Evolutionary conservation across 2,888 invertebrate genomes (phyloP), one percentile per base, ranked within the genome.

Genomic region (Drosophila trichaetosa): DNA sequence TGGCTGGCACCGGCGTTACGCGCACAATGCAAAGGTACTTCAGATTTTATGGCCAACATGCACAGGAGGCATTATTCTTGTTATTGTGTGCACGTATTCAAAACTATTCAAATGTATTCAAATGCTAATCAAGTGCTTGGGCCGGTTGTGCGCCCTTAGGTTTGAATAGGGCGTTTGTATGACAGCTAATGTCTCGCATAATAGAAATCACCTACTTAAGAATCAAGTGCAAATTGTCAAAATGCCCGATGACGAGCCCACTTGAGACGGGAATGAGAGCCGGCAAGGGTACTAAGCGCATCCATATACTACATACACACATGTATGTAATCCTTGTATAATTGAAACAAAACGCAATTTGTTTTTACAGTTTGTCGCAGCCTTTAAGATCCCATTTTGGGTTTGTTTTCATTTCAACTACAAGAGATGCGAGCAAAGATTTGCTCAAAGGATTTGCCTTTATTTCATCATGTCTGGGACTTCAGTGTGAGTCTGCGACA

Each of bases 121-220:
- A 68, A 84, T 89, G 82, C 72, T 85, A 85, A 85, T 85, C 85
- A 85, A 89, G 89, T 85, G 84, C 81, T 81, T 63, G 52, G 73
- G 65, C 54, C 46, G 64, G 58, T 66, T 68, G 73, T 80, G 68
- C 48, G 83, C 84, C 82, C 82, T 81, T 61, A 74, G 85, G 89
- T 77, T 87, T 85, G 85, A 85, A 82, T 75, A 83, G 87, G 87
- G 87, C 90, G 87, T 87, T 90, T 90, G 90, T 90, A 88, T 87
- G 88, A 86, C 87, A 86, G 80, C 87, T 88, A 87, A 90, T 89
- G 90, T 88, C 83, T 86, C 86, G 79, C 86, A 87, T 90, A 90
- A 87, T 90, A 86, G 80, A 90, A 87, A 87, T 87, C 87, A 86
- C 86, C 87, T 87, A 90, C 87, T 87, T 90, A 86, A 40, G 67